Base-by-base conservation (phyloP, 2,797 vertebrate species). In the Rhynchonycteris naso region DNA sequence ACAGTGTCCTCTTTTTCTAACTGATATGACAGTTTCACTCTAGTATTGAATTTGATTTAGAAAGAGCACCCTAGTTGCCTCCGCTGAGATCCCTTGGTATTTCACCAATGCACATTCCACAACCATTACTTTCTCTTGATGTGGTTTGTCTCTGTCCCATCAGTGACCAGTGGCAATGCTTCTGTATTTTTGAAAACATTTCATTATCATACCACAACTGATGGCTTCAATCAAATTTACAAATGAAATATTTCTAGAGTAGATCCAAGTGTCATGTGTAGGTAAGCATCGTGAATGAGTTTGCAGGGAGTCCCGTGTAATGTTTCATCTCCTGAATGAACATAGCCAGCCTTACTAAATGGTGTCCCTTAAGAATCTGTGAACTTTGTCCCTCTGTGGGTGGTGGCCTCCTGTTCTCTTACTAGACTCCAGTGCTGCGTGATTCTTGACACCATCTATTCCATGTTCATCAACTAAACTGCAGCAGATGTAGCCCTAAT, bases 401-500 rank as follows among this genome's bases (percentile, higher is more conserved):
- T 95, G 87, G 93, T 79, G 26, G 43, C 38, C 84, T 83, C 74
- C 68, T 71, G 76, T 61, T 84, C 66, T 90, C 91, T 87, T 88
- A 69, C 47, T 59, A 88, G 79, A 68, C 92, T 83, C 61, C 50
- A n/a, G 69, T 6, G 82, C 21, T 18, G 35, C 0, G 0, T 84
- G 88, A 72, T 88, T 96, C 88, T 85, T 84, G 79, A 97, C 66
- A 96, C 82, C 43, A 75, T 78, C 88, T 91, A 82, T 33, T 47
- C 35, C 47, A 35, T 68, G 75, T 80, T 68, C 30, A 2, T 90
- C 90, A 94, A 72, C 61, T 89, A 68, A 89, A 83, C 68, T 81
- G 54, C 43, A 87, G 75, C 75, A 92, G 71, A 93, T 95, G 93
- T 94, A 79, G 35, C 22, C 78, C 63, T 94, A 96, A 97, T 97